A percentile compares a stretch with the other conserved stretches of the same genome.
Evolutionary conservation across 2,113 vertebrate genomes (phyloP).

Genomic region (Micronycteris hirsuta): DNA sequence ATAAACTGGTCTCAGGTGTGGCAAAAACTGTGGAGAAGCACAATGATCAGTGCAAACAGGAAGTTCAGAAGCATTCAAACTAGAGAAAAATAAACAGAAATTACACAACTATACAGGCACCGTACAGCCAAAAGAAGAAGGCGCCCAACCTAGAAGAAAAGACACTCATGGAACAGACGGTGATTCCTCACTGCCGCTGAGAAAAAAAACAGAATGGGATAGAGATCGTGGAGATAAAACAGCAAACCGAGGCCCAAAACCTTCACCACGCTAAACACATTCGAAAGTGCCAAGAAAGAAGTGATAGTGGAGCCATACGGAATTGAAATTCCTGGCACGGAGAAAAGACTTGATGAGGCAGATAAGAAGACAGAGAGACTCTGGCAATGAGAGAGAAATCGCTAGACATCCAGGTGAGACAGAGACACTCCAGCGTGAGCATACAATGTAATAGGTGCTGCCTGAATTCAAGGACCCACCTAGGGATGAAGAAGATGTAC

Average conservation of each 20-base stretch:
- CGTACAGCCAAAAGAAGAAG: background rate
- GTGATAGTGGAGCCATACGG: background rate
- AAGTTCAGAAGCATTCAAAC: background rate
- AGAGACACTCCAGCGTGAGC: background rate
- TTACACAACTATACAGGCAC: fast-evolving
- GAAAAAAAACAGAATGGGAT: background rate
- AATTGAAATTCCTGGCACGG: background rate
- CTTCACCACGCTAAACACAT: background rate
- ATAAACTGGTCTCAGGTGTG: background rate
- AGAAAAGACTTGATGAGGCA: background rate
- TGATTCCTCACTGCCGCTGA: background rate
- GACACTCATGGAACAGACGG: background rate
- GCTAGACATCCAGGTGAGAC: background rate
- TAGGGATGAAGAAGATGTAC: background rate
- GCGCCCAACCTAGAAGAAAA: background rate
- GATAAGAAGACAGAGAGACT: background rate
- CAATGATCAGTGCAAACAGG: background rate
- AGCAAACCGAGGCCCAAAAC: background rate
- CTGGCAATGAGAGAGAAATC: background rate
- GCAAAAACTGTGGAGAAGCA: background rate
- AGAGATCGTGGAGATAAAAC: background rate
- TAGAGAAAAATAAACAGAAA: background rate
- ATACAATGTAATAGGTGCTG: background rate
- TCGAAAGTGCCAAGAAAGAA: background rate
- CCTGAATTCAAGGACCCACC: background rate